These are phyloP conservation scores for Rhinoderma darwinii DNA, from an alignment of 2,113 vertebrate species.

Conservation along the genomic window DNA sequence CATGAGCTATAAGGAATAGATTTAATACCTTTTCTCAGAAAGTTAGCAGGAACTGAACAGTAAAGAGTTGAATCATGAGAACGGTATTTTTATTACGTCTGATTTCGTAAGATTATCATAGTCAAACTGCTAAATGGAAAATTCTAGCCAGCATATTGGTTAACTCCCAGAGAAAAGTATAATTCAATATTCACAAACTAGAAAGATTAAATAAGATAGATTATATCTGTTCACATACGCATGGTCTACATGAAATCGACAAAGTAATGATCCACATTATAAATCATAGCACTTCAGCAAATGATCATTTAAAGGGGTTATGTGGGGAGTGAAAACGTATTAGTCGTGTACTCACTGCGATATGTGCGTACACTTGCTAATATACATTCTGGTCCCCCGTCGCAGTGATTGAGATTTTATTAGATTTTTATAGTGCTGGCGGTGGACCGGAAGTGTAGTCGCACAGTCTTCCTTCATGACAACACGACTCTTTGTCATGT, in stretches of 20 bases:
- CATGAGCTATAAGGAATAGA: neutral
- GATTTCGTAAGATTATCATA: neutral
- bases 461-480: too few relatives aligned
- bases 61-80: neutral
- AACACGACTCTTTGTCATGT: too few relatives aligned
- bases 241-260: neutral
- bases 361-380: too few relatives aligned
- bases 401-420: too few relatives aligned
- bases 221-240: neutral
- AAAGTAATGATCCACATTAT: neutral
- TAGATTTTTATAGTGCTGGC: too few relatives aligned
- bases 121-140: neutral
- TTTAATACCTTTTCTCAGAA: neutral
- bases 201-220: neutral
- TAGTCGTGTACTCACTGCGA: too few relatives aligned
- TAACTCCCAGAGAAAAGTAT: neutral
- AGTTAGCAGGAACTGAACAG: slow-evolving; percentile 1
- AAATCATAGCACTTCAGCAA: neutral
- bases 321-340: too few relatives aligned
- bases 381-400: too few relatives aligned
- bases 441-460: too few relatives aligned
- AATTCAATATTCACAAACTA: neutral
- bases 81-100: neutral
- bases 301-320: neutral
- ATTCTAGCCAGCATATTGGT: neutral